These are phyloP conservation scores for Exocentrus adspersus DNA, from an alignment of 2,888 invertebrate species.

Conservation along the genomic window DNA sequence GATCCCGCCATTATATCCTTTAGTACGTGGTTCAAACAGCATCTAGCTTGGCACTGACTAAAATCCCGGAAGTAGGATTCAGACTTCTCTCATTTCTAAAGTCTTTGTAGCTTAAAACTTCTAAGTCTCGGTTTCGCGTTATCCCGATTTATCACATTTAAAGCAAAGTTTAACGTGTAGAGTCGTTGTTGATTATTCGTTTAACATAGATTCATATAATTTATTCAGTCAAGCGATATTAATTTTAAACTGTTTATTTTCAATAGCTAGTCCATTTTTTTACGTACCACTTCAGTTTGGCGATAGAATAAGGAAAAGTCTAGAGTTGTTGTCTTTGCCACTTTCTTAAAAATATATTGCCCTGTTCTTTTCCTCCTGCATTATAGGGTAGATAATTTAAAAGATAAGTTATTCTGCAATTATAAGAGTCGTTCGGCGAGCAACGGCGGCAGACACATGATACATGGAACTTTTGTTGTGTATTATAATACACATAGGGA, in stretches of 20 bases:
- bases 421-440: slow-evolving; percentile 61
- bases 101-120: slow-evolving; percentile 49
- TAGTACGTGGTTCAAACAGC: slow-evolving; percentile 47
- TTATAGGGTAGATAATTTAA: slow-evolving; percentile 58
- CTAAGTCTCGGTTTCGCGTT: slow-evolving; percentile 44
- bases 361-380: slow-evolving; percentile 51
- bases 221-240: background rate
- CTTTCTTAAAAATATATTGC: slow-evolving; percentile 18
- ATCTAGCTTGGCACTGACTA: slow-evolving; percentile 37
- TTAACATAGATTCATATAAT: slow-evolving; percentile 18
- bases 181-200: slow-evolving; percentile 25
- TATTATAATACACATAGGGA: slow-evolving; percentile 23
- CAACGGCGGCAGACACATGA: slow-evolving; percentile 50
- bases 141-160: slow-evolving; percentile 34
- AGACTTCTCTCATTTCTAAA: slow-evolving; percentile 48
- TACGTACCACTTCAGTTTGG: background rate
- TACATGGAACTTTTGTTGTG: slow-evolving; percentile 27
- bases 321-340: background rate
- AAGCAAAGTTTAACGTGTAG: slow-evolving; percentile 22
- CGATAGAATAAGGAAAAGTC: too few species aligned
- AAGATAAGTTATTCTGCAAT: slow-evolving; percentile 60
- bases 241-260: background rate
- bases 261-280: background rate
- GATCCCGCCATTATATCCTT: slow-evolving; percentile 51
- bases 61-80: slow-evolving; percentile 47